These are phyloP conservation scores for Hippocampus zosterae DNA, from an alignment of 2,113 vertebrate species.

Conservation along the genomic window DNA sequence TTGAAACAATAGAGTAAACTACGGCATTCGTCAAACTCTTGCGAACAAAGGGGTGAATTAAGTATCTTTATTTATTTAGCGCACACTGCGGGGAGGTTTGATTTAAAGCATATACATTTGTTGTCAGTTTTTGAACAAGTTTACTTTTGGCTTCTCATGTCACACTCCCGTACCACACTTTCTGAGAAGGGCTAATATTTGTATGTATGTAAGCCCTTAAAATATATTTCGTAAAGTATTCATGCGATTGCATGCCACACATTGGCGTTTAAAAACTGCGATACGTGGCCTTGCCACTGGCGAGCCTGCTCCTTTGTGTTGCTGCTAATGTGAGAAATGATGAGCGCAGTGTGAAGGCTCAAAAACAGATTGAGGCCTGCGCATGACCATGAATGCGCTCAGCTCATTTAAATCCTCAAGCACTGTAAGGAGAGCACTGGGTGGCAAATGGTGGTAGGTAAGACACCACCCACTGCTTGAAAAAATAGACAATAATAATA, in stretches of 20 bases:
- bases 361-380: conserved; percentile 19
- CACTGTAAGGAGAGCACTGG: conserved; percentile 45
- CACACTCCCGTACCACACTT: too few relatives aligned
- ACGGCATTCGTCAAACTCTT: too few relatives aligned
- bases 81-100: too few relatives aligned
- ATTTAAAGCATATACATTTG: too few relatives aligned
- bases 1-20: too few relatives aligned
- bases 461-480: conserved; percentile 6
- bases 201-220: neutral
- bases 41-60: too few relatives aligned
- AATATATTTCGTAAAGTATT: neutral
- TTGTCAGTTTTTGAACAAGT: too few relatives aligned
- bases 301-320: conserved; percentile 19
- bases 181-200: too few relatives aligned
- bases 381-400: conserved; percentile 63
- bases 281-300: neutral
- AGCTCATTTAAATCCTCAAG: conserved; percentile 57
- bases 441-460: conserved; percentile 37
- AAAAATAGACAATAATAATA: conserved; percentile 12
- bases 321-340: conserved; percentile 34
- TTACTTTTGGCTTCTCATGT: too few relatives aligned
- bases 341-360: conserved; percentile 9
- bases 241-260: neutral
- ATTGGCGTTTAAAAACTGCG: neutral
- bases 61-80: too few relatives aligned